Evolutionary conservation across 2,113 vertebrate genomes (phyloP).

Genomic region (Paedocypris sp.): DNA sequence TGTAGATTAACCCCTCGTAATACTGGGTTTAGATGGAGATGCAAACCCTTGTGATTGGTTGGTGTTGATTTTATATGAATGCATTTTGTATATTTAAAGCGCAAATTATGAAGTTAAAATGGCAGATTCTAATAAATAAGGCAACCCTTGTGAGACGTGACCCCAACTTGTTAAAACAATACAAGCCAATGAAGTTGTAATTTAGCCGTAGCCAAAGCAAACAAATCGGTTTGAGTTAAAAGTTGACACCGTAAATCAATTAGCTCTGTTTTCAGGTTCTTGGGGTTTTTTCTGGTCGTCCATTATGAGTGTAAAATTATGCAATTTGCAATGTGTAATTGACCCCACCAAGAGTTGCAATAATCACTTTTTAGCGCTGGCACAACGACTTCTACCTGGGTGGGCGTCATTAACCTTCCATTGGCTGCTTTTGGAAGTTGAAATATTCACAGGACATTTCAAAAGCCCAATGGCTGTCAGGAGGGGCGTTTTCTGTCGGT

Average conservation of each 20-base stretch:
- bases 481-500: conserved; percentile 9
- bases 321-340: neutral
- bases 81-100: conserved; percentile 18
- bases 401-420: conserved; percentile 3
- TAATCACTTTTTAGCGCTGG: neutral
- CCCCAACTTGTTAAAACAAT: conserved; percentile 24
- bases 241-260: neutral
- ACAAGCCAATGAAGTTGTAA: neutral
- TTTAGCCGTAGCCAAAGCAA: neutral
- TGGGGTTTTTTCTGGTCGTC: too few species aligned
- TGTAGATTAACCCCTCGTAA: conserved; percentile 60
- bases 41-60: conserved; percentile 1
- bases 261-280: too few species aligned
- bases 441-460: conserved; percentile 6
- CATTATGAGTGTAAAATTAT: neutral
- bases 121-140: conserved; percentile 34
- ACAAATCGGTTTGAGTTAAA: conserved; percentile 11
- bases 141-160: conserved; percentile 19
- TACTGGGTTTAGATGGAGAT: conserved; percentile 15
- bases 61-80: conserved; percentile 22
- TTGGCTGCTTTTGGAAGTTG: neutral
- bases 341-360: neutral
- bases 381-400: conserved; percentile 1
- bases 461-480: conserved; percentile 11
- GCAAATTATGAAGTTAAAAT: conserved; percentile 8